Base-by-base conservation (phyloP, 1,140 invertebrate genomes). In the Heliothis virescens region DNA sequence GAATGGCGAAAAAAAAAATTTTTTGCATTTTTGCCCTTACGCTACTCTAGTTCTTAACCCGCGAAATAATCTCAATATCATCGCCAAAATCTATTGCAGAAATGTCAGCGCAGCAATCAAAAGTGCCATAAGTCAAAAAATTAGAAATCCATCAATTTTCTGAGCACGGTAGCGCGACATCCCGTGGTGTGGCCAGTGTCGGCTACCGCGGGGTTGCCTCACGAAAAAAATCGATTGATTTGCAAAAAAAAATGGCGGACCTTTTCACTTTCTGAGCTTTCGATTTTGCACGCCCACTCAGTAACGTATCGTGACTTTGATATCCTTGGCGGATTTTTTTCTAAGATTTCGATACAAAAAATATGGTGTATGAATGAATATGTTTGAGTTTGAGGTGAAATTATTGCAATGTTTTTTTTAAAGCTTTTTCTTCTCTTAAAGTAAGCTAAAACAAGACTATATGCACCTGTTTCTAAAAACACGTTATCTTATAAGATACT, bases 271-370 rank as follows among this genome's bases (percentile, higher is more conserved):
- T 90, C 86, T 80, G 67, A 82, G 29, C 79, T 78, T 82, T 83
- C 73, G 83, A 89, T 89, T 89, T 87, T 86, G 83, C 88, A 90
- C 89, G 89, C 87, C 87, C 81, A 87, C 86, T 90, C 81, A 77
- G 77, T 15, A 59, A 47, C 62, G 16, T 59, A 16, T 13, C 41
- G 79, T 48, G 41, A 48, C 47, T 9, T 65, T 65, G 62, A 65
- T 65, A 65, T 41, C 16, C 34, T 65, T 48, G n/a, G 34, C 62
- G 9, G 62, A 11, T 48, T 41, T 65, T 65, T 65, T 65, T 65
- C 11, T n/a, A 1, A 41, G 1, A 63, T 63, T 12, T 65, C 18
- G 15, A 47, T 47, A n/a, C 3, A 29, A 15, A 26, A 34, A 34
- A 15, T 47, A 2, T 47, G 9, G 26, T 59, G 1, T 5, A 21